These are phyloP conservation scores for Muscina levida DNA, from an alignment of 2,888 invertebrate genomes.

Conservation along the genomic window DNA sequence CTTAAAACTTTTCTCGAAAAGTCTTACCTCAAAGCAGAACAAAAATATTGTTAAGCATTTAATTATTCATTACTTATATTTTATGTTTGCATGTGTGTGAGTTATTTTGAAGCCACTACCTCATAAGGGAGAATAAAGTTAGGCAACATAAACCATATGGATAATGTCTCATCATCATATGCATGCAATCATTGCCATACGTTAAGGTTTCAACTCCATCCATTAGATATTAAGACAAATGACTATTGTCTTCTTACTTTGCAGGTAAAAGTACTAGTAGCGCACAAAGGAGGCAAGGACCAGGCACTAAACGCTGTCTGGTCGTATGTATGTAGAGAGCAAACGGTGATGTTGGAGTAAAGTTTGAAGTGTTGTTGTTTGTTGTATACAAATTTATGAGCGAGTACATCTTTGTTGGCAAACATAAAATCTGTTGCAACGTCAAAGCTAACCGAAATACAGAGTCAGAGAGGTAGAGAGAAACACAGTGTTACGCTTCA, in stretches of 20 bases:
- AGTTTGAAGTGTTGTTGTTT: constrained; percentile 14
- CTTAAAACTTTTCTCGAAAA: not conserved
- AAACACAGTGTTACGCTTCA: not conserved
- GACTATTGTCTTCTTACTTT: constrained; percentile 26
- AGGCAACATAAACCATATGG: constrained; percentile 42
- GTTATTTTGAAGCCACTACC: not conserved
- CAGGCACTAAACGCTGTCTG: not conserved
- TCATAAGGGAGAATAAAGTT: constrained; percentile 28
- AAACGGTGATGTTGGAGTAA: constrained; percentile 15
- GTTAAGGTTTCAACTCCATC: constrained; percentile 24
- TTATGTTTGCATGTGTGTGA: constrained; percentile 3
- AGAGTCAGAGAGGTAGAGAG: not conserved
- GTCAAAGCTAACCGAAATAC: not conserved
- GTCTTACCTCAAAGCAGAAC: constrained; percentile 3
- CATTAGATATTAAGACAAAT: constrained; percentile 32
- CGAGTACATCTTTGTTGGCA: constrained; percentile 12
- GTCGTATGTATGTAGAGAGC: constrained; percentile 7
- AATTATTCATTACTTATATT: constrained; percentile 37
- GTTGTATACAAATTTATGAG: constrained; percentile 1
- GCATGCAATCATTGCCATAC: constrained; percentile 22
- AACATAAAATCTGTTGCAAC: constrained; percentile 13
- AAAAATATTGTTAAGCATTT: constrained; percentile 32
- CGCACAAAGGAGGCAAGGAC: not conserved
- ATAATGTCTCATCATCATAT: constrained; percentile 43
- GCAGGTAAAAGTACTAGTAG: not conserved